Evolutionary conservation across 2,113 vertebrate genomes (phyloP).

Genomic region (Eurypyga helias): DNA sequence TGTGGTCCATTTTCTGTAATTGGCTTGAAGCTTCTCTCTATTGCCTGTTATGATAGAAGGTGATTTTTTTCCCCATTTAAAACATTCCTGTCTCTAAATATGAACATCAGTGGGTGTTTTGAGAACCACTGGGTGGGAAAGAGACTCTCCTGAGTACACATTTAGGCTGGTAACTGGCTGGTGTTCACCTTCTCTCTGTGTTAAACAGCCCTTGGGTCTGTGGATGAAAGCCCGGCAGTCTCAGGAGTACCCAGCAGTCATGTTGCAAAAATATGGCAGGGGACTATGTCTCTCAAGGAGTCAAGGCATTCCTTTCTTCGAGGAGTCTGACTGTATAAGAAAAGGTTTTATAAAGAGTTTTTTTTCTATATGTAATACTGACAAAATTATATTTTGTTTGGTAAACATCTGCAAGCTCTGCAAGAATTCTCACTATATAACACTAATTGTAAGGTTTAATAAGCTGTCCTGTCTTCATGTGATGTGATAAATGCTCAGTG

Average conservation of each 20-base stretch:
- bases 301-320: background rate
- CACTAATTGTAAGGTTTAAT: background rate
- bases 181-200: background rate
- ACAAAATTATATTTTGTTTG: background rate
- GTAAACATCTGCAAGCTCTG: background rate
- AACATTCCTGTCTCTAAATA: background rate
- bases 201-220: background rate
- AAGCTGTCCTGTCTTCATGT: background rate
- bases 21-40: constrained; percentile 1
- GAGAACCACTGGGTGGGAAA: background rate
- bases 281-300: background rate
- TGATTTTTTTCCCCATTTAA: background rate
- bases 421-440: background rate
- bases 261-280: background rate
- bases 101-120: background rate
- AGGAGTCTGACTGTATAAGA: background rate
- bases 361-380: background rate
- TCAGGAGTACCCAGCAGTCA: background rate
- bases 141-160: background rate
- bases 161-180: background rate
- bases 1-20: constrained; percentile 34
- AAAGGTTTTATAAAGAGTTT: background rate
- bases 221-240: background rate
- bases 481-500: background rate
- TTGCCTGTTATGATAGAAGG: background rate